Evolutionary conservation across 2,797 vertebrate species (phyloP).

Genomic region (Melanotaenia boesemani): DNA sequence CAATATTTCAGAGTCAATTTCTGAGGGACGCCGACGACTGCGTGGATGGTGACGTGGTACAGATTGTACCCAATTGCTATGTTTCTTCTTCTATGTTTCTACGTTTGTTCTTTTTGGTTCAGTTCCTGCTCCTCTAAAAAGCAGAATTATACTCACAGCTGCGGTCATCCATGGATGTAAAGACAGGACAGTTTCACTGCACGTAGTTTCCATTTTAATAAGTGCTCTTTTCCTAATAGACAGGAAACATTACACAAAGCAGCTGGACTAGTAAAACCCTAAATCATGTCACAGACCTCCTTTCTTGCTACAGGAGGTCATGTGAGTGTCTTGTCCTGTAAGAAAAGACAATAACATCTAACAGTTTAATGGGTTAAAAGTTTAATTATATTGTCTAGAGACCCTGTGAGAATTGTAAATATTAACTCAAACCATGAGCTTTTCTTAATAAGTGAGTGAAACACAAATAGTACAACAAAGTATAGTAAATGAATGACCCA

Average conservation of each 20-base stretch:
- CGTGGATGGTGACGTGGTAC: no score
- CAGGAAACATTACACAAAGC: background rate
- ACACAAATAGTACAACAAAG: background rate
- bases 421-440: background rate
- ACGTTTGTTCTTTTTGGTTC: background rate
- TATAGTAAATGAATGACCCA: no score
- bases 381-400: background rate
- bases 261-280: background rate
- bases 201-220: background rate
- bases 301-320: background rate
- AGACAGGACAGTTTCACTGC: background rate
- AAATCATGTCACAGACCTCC: background rate
- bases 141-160: background rate
- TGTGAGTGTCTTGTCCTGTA: background rate
- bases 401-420: background rate
- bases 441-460: background rate
- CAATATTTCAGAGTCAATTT: no score
- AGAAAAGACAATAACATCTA: background rate
- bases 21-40: no score
- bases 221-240: background rate
- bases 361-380: background rate
- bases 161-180: background rate
- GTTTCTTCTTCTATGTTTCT: no score
- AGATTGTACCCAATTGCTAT: no score
- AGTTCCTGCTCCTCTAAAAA: constrained; percentile 11